Conservation (phyloP, 2,888 invertebrate species). For the Hypena proboscidalis region DNA sequence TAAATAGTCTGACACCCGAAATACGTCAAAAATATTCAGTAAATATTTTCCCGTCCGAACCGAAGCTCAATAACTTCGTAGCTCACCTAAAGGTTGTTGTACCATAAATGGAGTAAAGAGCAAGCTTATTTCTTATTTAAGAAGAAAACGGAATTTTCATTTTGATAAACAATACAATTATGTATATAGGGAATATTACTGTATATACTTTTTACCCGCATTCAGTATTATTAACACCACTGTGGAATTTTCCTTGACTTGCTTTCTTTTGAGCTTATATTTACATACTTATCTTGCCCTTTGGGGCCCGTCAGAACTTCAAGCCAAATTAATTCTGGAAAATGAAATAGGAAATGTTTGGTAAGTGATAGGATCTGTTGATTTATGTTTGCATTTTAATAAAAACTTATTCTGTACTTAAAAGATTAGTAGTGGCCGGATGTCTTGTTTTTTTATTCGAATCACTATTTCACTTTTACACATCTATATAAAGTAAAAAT, state of each 20-base stretch:
- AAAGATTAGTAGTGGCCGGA: too few relatives aligned
- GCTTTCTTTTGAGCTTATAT: slow-evolving; percentile 1
- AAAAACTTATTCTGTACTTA: too few relatives aligned
- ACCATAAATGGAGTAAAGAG: background rate
- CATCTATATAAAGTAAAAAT: too few relatives aligned
- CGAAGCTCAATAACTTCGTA: too few relatives aligned
- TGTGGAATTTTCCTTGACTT: background rate
- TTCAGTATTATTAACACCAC: background rate
- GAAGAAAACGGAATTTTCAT: background rate
- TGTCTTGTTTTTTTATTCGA: too few relatives aligned
- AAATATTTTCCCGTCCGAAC: too few relatives aligned
- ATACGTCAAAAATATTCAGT: too few relatives aligned
- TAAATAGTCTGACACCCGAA: too few relatives aligned
- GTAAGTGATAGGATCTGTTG: background rate
- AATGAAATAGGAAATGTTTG: background rate
- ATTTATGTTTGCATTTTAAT: too few relatives aligned
- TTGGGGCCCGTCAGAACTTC: background rate
- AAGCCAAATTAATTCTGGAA: background rate
- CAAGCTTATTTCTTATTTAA: slow-evolving; percentile 2
- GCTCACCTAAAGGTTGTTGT: background rate
- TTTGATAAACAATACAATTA: slow-evolving; percentile 1
- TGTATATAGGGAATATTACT: background rate
- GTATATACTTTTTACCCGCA: background rate
- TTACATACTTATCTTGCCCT: background rate
- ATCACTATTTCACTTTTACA: too few relatives aligned